Evolutionary conservation across 2,113 vertebrate species (phyloP).

Genomic region (Gadus chalcogrammus): DNA sequence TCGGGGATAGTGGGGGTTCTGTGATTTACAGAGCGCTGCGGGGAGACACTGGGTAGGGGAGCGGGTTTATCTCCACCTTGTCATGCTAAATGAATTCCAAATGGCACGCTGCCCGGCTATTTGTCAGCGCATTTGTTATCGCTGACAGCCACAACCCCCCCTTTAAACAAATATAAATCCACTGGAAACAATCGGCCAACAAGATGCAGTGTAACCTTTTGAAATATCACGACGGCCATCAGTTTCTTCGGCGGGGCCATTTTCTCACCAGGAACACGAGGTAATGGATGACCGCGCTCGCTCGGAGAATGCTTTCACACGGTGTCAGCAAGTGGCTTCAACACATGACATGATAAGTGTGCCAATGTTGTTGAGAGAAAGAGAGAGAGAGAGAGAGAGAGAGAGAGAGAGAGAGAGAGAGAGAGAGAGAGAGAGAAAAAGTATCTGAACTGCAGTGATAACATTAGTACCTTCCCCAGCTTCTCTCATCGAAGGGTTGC

Average conservation of each 20-base stretch:
- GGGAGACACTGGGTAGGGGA: slow-evolving; percentile 42
- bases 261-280: slow-evolving; percentile 38
- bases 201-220: slow-evolving; percentile 70
- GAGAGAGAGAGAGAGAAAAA: slow-evolving; percentile 3
- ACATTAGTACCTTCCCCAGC: slow-evolving; percentile 13
- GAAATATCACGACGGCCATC: slow-evolving; percentile 74
- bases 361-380: slow-evolving; percentile 1
- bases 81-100: slow-evolving; percentile 69
- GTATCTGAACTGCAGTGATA: slow-evolving; percentile 20
- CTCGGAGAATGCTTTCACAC: slow-evolving; percentile 12
- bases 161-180: slow-evolving; percentile 74
- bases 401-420: no score
- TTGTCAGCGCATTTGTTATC: slow-evolving; percentile 74
- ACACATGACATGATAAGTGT: slow-evolving; percentile 40
- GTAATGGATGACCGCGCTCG: slow-evolving; percentile 40
- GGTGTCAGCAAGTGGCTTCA: slow-evolving; percentile 16
- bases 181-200: slow-evolving; percentile 67
- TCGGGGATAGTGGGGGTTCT: slow-evolving; percentile 29
- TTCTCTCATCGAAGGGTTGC: no score
- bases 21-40: slow-evolving; percentile 60
- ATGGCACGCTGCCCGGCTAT: slow-evolving; percentile 68
- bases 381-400: no score
- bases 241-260: slow-evolving; percentile 47
- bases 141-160: slow-evolving; percentile 69
- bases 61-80: slow-evolving; percentile 65